Base-by-base conservation (phyloP, 1,140 invertebrate species). In the Alviniconcha marisindica region DNA sequence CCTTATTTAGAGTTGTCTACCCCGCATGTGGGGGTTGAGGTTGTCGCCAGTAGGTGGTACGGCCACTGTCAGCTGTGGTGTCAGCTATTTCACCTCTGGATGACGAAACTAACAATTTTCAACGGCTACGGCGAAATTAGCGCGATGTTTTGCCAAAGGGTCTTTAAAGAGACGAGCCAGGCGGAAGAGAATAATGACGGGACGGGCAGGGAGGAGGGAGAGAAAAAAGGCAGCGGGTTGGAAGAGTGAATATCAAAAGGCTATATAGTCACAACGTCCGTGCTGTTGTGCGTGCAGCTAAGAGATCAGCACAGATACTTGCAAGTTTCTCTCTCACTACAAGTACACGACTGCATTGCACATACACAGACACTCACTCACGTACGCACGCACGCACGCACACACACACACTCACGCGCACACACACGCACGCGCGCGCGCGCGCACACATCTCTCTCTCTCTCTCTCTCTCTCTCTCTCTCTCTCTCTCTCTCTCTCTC, bases 41-140 rank as follows among this genome's bases (percentile, higher is more conserved):
- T 38, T 15, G 28, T 28, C 36, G 42, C 18, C 40, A 48, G 24
- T 48, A 7, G 40, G 48, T 77, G 48, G 40, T 40, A 15, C 18
- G 28, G 48, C 44, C 18, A 44, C 38, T 4, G 15, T 77, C 74
- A 42, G 40, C 40, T 48, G 48, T 42, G 42, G 48, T 48, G 40
- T 77, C 48, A 44, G 14, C 18, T 48, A n/a, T 48, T 48, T 44
- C 48, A 48, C 40, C 48, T 48, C 40, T 48, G 40, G 40, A 28
- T 48, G 48, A 44, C 40, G 24, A 77, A n/a, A 77, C 48, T 77
- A n/a, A n/a, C 74, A 77, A 77, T 77, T 54, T 77, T 77, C 40
- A 77, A 36, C n/a, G 31, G 48, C 28, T n/a, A 42, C 38, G 15
- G 24, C 5, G 5, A 36, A 28, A 42, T 36, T 12, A 77, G 5